Base-by-base conservation (phyloP, 2,797 vertebrate genomes). In the Amphiprion clarkii region DNA sequence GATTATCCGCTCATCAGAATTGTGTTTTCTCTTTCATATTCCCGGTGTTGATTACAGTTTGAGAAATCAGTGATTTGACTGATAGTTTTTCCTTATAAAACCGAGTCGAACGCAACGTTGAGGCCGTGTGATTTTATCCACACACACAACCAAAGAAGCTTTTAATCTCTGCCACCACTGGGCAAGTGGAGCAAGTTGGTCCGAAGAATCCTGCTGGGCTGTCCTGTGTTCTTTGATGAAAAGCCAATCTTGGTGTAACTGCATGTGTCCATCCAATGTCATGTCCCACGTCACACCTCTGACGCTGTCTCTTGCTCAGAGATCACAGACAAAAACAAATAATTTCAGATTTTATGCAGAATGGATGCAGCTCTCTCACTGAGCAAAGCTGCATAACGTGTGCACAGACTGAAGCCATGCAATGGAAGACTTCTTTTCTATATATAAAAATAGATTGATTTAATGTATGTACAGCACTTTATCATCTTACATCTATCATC, bases 1-100 rank as follows among this genome's bases (percentile, higher is more conserved):
- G 53, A 89, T 85, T 90, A 90, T 86, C 59, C 78, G 91, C 78
- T 75, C 82, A 79, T 78, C 68, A 64, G 69, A 87, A 65, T 79
- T 40, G 49, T 67, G 69, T 85, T 81, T 85, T 82, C n/a, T 62
- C 48, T 73, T 83, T 83, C 19, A 62, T 74, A 76, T 76, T 55
- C 65, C 60, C 39, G 63, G 79, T 85, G 82, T 76, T 81, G 63
- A 82, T 76, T 80, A 70, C 65, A 51, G 61, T 78, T 89, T 36
- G 73, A 65, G 52, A 62, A 82, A 69, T 79, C 61, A 58, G 44
- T 60, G 16, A 62, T 58, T 59, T 61, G 49, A 71, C 17, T 72
- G 69, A 74, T 68, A 31, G 73, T 61, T 76, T 60, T 75, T 70
- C 46, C 23, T 46, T 1, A 2, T 1, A 56, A 29, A 65, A 48